Evolutionary conservation across 2,113 vertebrate genomes (phyloP), one percentile per base, ranked within the genome.

Genomic region (Anas platyrhynchos): DNA sequence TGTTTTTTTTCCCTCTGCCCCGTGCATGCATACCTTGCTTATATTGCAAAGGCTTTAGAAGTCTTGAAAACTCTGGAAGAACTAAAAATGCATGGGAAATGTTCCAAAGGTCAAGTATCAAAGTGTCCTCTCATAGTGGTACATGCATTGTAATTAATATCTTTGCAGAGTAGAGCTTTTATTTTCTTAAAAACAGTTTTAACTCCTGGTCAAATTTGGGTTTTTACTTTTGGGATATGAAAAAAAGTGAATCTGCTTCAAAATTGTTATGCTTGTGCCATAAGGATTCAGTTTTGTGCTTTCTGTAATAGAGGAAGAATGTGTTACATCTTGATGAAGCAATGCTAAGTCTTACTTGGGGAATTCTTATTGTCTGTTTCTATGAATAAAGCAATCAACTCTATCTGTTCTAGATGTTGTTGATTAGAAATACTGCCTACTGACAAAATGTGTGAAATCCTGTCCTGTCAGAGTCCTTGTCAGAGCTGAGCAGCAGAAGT

Each of bases 11-110:
- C 20, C 7, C 16, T 34, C 32, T 79, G 34, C 17, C 38, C 20
- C 3, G 1, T 55, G 11, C 3, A 0, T 15, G 26, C 52, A 55
- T 16, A 6, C 0, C 1, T 12, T 52, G 12, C 13, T 76, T 44
- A 32, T 74, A 11, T 74, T 31, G 4, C 46, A 46, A 11, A 36
- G 21, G 31, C 29, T 82, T 77, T 46, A 43, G 69, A 68, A 46
- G 65, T n/a, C 41, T 41, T 23, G 36, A 69, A 77, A 76, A 36
- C 43, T 46, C 58, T 52, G 27, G 32, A 32, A 84, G 65, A n/a
- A 16, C 25, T 86, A 1, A 69, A 73, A 80, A 17, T 2, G 8
- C 31, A 7, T 6, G 21, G 41, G 44, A 25, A 66, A 9, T 50
- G 36, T 73, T 68, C 18, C 6, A 4, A 38, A 20, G 75, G 13